Evolutionary conservation across 2,797 vertebrate species (phyloP).

Genomic region (Echeneis naucrates): DNA sequence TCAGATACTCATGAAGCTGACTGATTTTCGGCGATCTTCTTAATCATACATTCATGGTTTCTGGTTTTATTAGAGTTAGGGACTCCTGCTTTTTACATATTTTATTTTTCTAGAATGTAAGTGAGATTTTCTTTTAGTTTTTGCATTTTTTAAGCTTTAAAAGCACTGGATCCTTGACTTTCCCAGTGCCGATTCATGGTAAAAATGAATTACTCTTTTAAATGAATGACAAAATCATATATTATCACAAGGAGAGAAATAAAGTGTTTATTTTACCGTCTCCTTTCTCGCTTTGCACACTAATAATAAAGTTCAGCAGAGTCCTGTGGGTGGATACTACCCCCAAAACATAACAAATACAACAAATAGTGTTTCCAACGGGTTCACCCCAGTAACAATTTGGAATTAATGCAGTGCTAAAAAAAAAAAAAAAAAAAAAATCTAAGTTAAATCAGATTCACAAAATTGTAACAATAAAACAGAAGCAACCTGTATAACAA

Average conservation of each 20-base stretch:
- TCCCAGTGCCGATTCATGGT: no score
- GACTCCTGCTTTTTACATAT: background rate
- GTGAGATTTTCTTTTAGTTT: background rate
- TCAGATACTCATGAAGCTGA: background rate
- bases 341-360: conserved; percentile 68
- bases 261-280: conserved; percentile 82
- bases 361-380: conserved; percentile 72
- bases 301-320: conserved; percentile 78
- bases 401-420: conserved; percentile 73
- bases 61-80: background rate
- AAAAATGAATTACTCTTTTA: background rate
- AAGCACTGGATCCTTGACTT: background rate
- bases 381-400: conserved; percentile 71
- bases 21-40: no score
- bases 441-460: conserved; percentile 58
- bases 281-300: conserved; percentile 64
- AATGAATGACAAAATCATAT: conserved; percentile 40
- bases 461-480: conserved; percentile 57
- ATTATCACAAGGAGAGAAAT: conserved; percentile 79
- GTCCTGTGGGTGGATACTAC: conserved; percentile 65
- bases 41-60: no score
- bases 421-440: conserved; percentile 44
- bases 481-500: conserved; percentile 70
- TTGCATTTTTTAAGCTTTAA: background rate
- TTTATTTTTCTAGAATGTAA: background rate